phyloP scores from a whole-genome alignment of 2,888 invertebrate species.

The Pachycephus smyrnensis region DNA sequence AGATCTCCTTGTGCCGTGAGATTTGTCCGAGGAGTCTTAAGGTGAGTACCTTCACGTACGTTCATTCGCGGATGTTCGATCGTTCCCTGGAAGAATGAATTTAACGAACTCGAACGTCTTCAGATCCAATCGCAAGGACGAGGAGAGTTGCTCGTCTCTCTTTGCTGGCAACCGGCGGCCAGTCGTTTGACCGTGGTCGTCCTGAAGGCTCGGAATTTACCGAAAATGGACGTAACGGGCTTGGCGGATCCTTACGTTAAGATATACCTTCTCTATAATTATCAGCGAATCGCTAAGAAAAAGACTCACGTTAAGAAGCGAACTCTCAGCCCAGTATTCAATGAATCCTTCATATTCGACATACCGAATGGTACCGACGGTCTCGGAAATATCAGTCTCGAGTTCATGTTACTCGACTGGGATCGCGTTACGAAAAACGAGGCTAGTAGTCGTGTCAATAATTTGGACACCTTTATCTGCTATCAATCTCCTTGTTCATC shows the following conservation, averaged over 20 bases:
- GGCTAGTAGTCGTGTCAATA: conserved; percentile 43
- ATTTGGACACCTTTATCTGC: background rate
- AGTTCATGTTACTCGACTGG: conserved; percentile 94
- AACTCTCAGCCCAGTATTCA: conserved; percentile 97
- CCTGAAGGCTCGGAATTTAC: conserved; percentile 95
- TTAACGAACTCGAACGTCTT: conserved; percentile 20
- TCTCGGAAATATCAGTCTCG: conserved; percentile 85
- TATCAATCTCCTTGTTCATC: conserved; percentile 3
- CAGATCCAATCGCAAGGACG: conserved; percentile 93
- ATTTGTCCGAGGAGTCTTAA: conserved; percentile 94
- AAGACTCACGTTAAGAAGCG: conserved; percentile 99
- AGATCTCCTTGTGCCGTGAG: conserved; percentile 86
- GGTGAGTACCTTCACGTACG: conserved; percentile 68
- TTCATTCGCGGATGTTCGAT: no score
- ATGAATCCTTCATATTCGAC: conserved; percentile 98
- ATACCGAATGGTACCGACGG: conserved; percentile 86
- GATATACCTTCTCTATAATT: conserved; percentile 95
- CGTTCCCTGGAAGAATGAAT: no score
- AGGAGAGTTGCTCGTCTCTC: conserved; percentile 93
- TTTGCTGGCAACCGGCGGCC: conserved; percentile 98
- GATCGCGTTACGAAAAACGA: conserved; percentile 99
- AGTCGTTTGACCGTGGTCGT: conserved; percentile 96
- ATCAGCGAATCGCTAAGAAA: conserved; percentile 98
- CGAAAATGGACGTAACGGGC: conserved; percentile 98
- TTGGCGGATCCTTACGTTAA: conserved; percentile 98